A percentile compares a stretch with the other conserved stretches of the same genome.
Conservation (phyloP, 2,113 vertebrate species). For the Acrocephalus kingi region DNA sequence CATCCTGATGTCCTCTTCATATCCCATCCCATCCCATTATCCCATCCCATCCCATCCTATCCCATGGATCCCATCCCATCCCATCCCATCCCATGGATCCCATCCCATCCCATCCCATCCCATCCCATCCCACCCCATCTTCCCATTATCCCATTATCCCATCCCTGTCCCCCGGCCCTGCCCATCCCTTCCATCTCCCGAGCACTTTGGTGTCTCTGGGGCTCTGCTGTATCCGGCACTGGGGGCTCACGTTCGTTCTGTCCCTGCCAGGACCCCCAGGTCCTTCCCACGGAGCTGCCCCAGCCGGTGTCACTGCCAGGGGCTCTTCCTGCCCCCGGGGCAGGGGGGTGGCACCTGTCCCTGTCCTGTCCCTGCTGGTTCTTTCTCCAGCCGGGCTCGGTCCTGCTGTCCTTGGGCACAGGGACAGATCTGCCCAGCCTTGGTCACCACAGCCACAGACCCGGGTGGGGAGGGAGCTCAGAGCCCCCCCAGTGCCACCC, state of each 20-base stretch:
- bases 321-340: neutral
- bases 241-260: too few species aligned
- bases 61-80: neutral
- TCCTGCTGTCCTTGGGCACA: neutral
- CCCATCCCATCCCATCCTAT: neutral
- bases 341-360: neutral
- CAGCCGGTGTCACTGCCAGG: neutral
- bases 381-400: neutral
- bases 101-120: too few species aligned
- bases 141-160: too few species aligned
- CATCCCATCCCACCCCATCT: too few species aligned
- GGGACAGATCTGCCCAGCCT: neutral
- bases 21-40: neutral
- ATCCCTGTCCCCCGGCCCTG: too few species aligned
- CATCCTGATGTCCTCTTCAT: neutral
- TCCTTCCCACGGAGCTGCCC: neutral
- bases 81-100: too few species aligned
- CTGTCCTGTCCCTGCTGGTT: neutral
- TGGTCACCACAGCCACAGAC: neutral
- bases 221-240: neutral
- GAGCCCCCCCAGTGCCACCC: accelerated
- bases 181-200: too few species aligned
- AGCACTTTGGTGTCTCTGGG: neutral
- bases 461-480: neutral
- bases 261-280: neutral